Percentiles rank a stretch among this genome's conserved stretches.
phyloP scores from a whole-genome alignment of 2,797 vertebrate species.

The Cynopterus sphinx region DNA sequence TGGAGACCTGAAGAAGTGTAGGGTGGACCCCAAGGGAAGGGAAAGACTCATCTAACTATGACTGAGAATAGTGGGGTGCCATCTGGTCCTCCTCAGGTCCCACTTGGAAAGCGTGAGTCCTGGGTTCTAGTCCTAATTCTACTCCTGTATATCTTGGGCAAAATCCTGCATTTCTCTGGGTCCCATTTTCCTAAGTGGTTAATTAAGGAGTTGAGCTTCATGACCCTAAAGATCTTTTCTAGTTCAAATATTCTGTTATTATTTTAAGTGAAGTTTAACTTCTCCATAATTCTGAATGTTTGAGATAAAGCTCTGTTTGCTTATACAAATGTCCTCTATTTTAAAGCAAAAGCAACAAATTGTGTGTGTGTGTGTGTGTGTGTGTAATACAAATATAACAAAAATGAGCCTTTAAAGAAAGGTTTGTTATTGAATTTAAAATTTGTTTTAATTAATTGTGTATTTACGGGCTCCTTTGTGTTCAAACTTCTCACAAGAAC shows the following conservation, averaged over 20 bases:
- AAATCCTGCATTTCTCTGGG: background rate
- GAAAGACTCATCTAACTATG: background rate
- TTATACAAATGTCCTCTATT: background rate
- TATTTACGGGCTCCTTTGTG: background rate
- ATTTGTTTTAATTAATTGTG: background rate
- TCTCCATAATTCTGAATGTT: background rate
- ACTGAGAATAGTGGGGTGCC: background rate
- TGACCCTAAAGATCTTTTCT: background rate
- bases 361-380: too few relatives aligned
- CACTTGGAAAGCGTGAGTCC: background rate
- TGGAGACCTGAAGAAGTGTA: background rate
- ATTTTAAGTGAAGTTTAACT: background rate
- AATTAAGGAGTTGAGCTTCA: background rate
- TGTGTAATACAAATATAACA: too few relatives aligned
- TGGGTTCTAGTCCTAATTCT: background rate
- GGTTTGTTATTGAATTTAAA: background rate
- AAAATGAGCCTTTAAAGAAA: background rate
- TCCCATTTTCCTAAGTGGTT: background rate
- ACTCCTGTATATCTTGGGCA: background rate
- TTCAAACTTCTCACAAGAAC: background rate
- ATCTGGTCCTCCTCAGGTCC: background rate
- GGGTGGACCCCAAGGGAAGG: background rate
- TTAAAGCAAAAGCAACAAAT: constrained; percentile 22
- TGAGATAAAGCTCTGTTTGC: background rate
- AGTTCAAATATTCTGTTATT: background rate